A percentile compares a stretch with the other conserved stretches of the same genome.
phyloP scores from a whole-genome alignment of 2,888 invertebrate species.

The Mantis religiosa region DNA sequence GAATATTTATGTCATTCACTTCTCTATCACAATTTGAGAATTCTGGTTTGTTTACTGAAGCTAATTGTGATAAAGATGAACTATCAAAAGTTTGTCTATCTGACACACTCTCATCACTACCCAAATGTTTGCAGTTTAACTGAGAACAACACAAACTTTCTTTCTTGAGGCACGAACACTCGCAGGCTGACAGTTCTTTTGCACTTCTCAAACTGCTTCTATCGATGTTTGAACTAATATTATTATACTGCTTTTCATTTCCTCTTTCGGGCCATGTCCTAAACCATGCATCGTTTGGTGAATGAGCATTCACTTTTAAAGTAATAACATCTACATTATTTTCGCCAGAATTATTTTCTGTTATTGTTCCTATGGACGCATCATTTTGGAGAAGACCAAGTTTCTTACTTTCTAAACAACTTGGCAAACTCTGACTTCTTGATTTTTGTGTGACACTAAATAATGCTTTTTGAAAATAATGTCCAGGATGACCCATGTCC shows the following conservation, averaged over 20 bases:
- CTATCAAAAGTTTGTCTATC: background rate
- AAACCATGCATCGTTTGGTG: constrained; percentile 43
- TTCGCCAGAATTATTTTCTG: constrained; percentile 22
- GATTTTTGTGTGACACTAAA: constrained; percentile 33
- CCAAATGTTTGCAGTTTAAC: background rate
- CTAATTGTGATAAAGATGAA: background rate
- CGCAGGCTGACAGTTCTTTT: background rate
- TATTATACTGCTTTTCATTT: constrained; percentile 36
- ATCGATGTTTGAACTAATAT: background rate
- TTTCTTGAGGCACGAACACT: background rate
- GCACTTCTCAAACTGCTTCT: background rate
- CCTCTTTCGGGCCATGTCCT: constrained; percentile 51
- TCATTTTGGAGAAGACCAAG: background rate
- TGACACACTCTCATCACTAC: background rate
- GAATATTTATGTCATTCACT: background rate
- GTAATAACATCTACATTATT: constrained; percentile 34
- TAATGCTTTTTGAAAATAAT: constrained; percentile 32
- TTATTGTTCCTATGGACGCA: background rate
- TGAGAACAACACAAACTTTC: background rate
- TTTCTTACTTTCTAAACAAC: constrained; percentile 41
- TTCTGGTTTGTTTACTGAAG: background rate
- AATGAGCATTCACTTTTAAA: constrained; percentile 15
- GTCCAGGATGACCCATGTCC: constrained; percentile 34
- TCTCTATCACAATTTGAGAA: background rate
- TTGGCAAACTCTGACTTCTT: constrained; percentile 46